Evolutionary conservation across 2,797 vertebrate species (phyloP), one percentile per base, ranked within the genome.

Genomic region (Toxotes lorentzi): DNA sequence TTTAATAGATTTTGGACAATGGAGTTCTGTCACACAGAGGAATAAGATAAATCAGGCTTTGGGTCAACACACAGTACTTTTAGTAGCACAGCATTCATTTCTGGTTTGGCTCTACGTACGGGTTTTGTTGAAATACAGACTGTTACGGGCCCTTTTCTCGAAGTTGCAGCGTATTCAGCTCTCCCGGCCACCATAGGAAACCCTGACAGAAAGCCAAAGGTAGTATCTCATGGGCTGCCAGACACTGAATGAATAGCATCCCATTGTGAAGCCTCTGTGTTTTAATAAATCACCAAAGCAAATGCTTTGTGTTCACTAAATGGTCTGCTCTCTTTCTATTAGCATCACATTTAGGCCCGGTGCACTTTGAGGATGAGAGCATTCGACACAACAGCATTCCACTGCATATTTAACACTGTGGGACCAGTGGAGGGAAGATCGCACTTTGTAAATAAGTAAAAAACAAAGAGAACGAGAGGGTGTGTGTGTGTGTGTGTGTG

Each of bases 221-320:
- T 73, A 63, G 60, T 59, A 68, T 60, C 70, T 57, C 57, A 43
- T 14, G 1, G 40, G 34, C 80, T 72, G 45, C 43, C 48, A 62
- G 68, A 72, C 59, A 66, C 61, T 57, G 71, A 85, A 85, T 50
- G 82, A 73, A 69, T 27, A 72, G 59, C 74, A 80, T 80, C 71
- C 69, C 73, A 73, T 48, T 77, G 57, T 84, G 73, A 77, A 70
- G 82, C 65, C 38, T 78, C 70, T 54, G 53, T 76, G 76, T 84
- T 91, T 88, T 74, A 93, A 89, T 92, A 90, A 93, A 90, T 89
- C 66, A 89, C 86, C 65, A 78, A 79, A 91, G 85, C 87, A 91
- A 94, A 92, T 81, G 86, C 78, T 86, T 87, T 84, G 85, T 93
- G 89, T 94, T 92, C 83, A 83, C 86, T 93, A 92, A 94, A 94